These are phyloP conservation scores for Gymnocephalus cernua DNA, from an alignment of 2,113 vertebrate species.

Conservation along the genomic window DNA sequence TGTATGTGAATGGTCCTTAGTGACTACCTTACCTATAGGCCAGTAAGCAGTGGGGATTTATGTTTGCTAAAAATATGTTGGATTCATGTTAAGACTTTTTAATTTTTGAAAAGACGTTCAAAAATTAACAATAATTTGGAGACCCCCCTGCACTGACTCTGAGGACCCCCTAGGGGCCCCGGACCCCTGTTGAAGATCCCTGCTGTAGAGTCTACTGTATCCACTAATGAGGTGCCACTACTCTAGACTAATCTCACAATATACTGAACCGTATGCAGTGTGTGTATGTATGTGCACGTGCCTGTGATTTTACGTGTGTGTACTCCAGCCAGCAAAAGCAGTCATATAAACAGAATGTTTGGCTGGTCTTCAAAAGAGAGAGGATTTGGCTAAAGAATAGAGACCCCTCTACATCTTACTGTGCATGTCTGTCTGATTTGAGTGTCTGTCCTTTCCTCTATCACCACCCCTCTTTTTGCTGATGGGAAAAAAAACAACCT, in stretches of 20 bases:
- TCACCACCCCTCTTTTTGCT: conserved; percentile 16
- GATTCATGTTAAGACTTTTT: too few species aligned
- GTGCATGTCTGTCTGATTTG: conserved; percentile 29
- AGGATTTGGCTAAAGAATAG: conserved; percentile 63
- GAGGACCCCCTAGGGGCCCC: too few species aligned
- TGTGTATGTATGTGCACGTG: background rate
- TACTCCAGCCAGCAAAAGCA: conserved; percentile 31
- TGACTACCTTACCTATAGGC: too few species aligned
- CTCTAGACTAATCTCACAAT: background rate
- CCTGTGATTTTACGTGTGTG: conserved; percentile 18
- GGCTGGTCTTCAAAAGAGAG: conserved; percentile 57
- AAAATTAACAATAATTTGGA: too few species aligned
- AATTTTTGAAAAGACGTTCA: too few species aligned
- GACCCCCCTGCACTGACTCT: too few species aligned
- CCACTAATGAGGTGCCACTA: conserved; percentile 23
- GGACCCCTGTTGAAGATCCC: too few species aligned
- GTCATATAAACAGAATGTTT: conserved; percentile 54
- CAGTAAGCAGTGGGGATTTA: too few species aligned
- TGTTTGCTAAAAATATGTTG: too few species aligned
- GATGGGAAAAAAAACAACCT: conserved; percentile 1
- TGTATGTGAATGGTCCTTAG: too few species aligned
- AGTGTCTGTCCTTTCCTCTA: conserved; percentile 41
- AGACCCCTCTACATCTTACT: conserved; percentile 43
- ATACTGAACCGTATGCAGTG: background rate
- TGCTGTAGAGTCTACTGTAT: background rate